Conservation (phyloP, 2,797 vertebrate species). For the Podargus strigoides region DNA sequence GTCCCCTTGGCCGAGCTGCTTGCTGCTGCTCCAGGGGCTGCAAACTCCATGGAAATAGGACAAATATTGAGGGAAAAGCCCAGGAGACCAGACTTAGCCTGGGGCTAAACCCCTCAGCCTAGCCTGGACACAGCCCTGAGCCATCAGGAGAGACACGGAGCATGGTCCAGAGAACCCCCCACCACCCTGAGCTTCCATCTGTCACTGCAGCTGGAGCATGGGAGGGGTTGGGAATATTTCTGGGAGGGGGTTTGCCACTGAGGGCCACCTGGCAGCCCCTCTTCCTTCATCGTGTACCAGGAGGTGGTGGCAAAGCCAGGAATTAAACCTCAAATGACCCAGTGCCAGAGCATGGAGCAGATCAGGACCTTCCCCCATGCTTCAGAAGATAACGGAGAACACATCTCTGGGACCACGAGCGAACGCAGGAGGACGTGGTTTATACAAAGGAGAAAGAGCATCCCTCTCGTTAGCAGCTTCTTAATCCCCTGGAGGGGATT, state of each 20-base stretch:
- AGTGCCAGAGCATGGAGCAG: too few relatives aligned
- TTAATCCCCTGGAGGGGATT: too few relatives aligned
- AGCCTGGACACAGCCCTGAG: neutral
- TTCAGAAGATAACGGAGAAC: too few relatives aligned
- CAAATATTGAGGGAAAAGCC: neutral
- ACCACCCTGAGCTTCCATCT: too few relatives aligned
- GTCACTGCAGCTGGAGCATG: accelerated
- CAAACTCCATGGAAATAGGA: neutral
- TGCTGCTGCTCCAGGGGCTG: neutral
- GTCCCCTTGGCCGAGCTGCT: neutral
- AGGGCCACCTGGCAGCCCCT: neutral
- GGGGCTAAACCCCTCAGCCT: neutral
- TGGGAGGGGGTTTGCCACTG: neutral
- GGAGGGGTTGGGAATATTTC: too few relatives aligned
- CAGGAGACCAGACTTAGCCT: neutral
- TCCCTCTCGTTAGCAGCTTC: too few relatives aligned
- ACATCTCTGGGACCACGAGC: too few relatives aligned
- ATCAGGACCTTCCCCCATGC: too few relatives aligned
- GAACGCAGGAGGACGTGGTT: too few relatives aligned
- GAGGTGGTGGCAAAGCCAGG: neutral
- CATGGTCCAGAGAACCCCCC: neutral
- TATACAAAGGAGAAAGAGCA: too few relatives aligned
- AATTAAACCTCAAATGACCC: accelerated
- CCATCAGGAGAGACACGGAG: neutral
- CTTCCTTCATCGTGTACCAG: neutral